Percentiles rank a stretch among this genome's conserved stretches.
Conservation (phyloP, 2,113 vertebrate species). For the Herpailurus yagouaroundi region DNA sequence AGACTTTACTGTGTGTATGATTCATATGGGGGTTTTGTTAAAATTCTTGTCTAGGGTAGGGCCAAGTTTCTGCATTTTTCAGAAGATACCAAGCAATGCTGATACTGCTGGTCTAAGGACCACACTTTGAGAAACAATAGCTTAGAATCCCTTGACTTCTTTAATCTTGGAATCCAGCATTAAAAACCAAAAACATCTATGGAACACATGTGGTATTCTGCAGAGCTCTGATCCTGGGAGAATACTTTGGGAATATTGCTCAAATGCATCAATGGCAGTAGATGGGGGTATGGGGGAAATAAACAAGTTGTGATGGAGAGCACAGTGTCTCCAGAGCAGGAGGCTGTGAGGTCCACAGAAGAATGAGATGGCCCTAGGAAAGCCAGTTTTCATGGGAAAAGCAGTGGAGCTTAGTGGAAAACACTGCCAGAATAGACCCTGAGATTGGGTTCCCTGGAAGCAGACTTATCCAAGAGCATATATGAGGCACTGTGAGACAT, state of each 20-base stretch:
- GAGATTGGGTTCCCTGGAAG: background rate
- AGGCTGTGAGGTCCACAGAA: background rate
- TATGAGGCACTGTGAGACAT: background rate
- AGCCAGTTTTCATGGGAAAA: background rate
- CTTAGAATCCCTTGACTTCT: background rate
- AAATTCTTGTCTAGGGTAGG: background rate
- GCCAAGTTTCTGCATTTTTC: background rate
- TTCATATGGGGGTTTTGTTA: constrained; percentile 29
- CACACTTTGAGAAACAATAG: background rate
- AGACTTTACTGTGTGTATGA: background rate
- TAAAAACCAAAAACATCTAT: background rate
- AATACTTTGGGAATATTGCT: background rate
- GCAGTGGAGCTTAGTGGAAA: background rate
- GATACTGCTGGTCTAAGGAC: background rate
- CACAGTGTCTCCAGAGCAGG: background rate
- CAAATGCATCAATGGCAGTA: background rate
- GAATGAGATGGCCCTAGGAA: too few species aligned
- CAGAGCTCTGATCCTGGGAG: background rate
- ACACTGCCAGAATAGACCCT: background rate
- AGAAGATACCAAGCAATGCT: background rate
- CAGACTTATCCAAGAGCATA: background rate
- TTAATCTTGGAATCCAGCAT: background rate
- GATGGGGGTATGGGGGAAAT: rapidly evolving
- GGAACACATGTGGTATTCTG: background rate
- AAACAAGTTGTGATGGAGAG: background rate